Evolutionary conservation across 2,797 vertebrate species (phyloP), one percentile per base, ranked within the genome.

Genomic region (Heterohyrax brucei): DNA sequence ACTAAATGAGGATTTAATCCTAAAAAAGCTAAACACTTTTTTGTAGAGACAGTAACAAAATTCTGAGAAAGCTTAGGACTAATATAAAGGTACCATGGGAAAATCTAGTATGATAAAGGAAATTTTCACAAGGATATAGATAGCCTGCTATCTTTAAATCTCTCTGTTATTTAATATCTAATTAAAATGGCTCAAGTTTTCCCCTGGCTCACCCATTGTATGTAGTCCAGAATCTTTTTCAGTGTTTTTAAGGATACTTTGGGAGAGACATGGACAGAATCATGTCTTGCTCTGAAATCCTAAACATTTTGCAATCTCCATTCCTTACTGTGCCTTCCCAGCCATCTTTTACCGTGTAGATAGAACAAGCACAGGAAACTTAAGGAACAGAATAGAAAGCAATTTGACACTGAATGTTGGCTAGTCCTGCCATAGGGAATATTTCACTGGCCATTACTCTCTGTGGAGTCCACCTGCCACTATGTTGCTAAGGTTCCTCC

Each of bases 361-460:
- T 68, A 33, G 48, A 89, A 94, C 4, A 72, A 78, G 8, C 66
- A 44, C 59, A 89, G 53, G 44, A 89, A 93, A 68, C 7, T 1
- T 78, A 75, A 46, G 44, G 10, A 30, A 62, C 30, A 82, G 50
- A 68, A 64, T 78, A 91, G 33, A 12, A 88, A 88, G 44, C 30
- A 76, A 64, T 9, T 77, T 96, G 48, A 92, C 81, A 14, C 12
- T 91, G 30, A 80, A 84, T 21, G 12, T 59, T 87, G 48, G 30
- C 24, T 24, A 7, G 92, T 95, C 50, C 13, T 12, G 84, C 30
- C 53, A 76, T 6, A 72, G 16, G 30, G 14, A 90, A 85, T 88
- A 72, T 93, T 68, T 93, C 48, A 83, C 10, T 88, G 59, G 16
- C 26, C 19, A 26, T 89, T 44, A 91, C 89, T 90, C 53, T 96